Base-by-base conservation (phyloP, 2,113 vertebrate genomes). In the Pterocles orientalis region DNA sequence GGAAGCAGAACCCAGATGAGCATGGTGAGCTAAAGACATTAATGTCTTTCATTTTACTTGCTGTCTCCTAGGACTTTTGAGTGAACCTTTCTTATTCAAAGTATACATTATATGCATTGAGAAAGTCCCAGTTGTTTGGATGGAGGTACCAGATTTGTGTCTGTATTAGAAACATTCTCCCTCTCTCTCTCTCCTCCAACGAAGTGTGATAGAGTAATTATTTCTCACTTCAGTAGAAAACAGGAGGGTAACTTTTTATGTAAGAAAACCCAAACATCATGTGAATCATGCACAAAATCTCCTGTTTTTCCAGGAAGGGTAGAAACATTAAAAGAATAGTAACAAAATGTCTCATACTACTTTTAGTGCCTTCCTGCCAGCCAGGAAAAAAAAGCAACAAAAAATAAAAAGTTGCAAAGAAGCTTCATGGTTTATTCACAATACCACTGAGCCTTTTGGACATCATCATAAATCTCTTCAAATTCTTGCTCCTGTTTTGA, bases 401-500 rank as follows among this genome's bases (percentile, higher is more conserved):
- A 53, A 91, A 82, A 56, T 28, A 53, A 34, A 73, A 82, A 82
- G 47, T 83, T 13, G 3, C 78, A 94, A 90, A 90, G 71, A 90
- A 89, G 21, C 62, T 50, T 91, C 57, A 84, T 61, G 58, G 34
- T 83, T 95, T 89, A 93, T 85, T 82, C 80, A 71, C 45, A 69
- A 68, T 16, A 83, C 47, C 26, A 73, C 87, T 71, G 88, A 96
- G 47, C 34, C 65, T 92, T 92, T 90, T 86, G 87, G 78, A 51
- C 88, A 92, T 70, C 89, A 81, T 75, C 0, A 8, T 88, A 95
- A 95, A 96, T 93, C 93, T 95, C 91, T n/a, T 88, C 84, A 78
- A 82, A 64, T 78, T 96, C 91, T 95, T 94, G 34, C 58, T 93
- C 78, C 82, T 70, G 82, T 88, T 94, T 93, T 93, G 89, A 86